Conservation (phyloP, 1,140 invertebrate species). For the Plodia interpunctella region DNA sequence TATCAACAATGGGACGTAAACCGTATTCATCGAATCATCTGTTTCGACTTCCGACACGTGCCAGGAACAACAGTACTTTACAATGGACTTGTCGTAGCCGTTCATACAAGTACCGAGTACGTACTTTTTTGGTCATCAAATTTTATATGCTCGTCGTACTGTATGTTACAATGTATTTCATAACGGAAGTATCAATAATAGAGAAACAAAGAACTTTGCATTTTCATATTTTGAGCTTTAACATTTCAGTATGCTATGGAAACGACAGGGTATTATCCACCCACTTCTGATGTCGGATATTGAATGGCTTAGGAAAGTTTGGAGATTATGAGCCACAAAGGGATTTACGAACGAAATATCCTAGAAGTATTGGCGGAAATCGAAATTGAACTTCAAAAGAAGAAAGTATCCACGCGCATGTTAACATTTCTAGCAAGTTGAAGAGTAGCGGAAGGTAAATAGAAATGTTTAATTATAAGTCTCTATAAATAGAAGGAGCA, state of each 20-base stretch:
- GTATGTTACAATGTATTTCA: background rate
- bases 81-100: constrained; percentile 2
- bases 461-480: constrained; percentile 66
- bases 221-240: background rate
- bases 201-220: background rate
- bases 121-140: background rate
- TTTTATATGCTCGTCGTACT: constrained; percentile 7
- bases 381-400: background rate
- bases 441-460: constrained; percentile 47
- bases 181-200: background rate
- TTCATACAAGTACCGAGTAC: background rate
- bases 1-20: constrained; percentile 71
- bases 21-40: constrained; percentile 64
- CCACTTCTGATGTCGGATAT: no score
- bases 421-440: constrained; percentile 25
- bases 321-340: no score
- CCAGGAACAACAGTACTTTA: constrained; percentile 22
- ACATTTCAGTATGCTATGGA: no score
- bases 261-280: no score
- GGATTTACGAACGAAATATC: no score
- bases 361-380: no score
- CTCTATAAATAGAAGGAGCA: constrained; percentile 64
- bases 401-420: constrained; percentile 9
- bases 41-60: constrained; percentile 47
- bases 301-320: no score